Evolutionary conservation across 2,888 invertebrate genomes (phyloP).

Genomic region (Pseudoips prasinana): DNA sequence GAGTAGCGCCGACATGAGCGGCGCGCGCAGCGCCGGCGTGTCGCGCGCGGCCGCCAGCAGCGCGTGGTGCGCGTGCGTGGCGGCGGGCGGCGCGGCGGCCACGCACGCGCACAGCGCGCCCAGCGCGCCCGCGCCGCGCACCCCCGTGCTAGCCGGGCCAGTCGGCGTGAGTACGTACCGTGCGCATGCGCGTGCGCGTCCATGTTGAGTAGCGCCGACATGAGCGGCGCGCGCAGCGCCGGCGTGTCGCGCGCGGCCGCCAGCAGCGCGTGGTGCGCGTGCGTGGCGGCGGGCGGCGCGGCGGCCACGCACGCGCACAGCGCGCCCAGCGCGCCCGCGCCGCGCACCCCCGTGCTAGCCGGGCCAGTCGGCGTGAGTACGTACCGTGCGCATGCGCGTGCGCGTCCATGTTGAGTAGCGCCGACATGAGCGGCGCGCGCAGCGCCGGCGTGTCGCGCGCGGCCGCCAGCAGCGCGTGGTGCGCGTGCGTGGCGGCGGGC

Average conservation of each 20-base stretch:
- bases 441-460: slow-evolving; percentile 41
- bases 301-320: not conserved
- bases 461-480: slow-evolving; percentile 50
- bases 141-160: too few relatives aligned
- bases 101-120: not conserved
- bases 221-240: slow-evolving; percentile 37
- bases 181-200: too few relatives aligned
- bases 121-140: too few relatives aligned
- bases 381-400: slow-evolving; percentile 54
- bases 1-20: slow-evolving; percentile 51
- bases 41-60: not conserved
- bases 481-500: slow-evolving; percentile 39
- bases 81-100: not conserved
- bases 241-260: not conserved
- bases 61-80: not conserved
- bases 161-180: not conserved
- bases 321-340: too few relatives aligned
- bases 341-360: slow-evolving; percentile 39
- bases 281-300: not conserved
- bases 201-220: slow-evolving; percentile 56
- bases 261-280: not conserved
- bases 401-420: slow-evolving; percentile 60
- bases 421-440: slow-evolving; percentile 41
- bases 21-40: slow-evolving; percentile 25
- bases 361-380: slow-evolving; percentile 11